Conservation (phyloP, 2,888 invertebrate genomes). For the Theristus sp. region DNA sequence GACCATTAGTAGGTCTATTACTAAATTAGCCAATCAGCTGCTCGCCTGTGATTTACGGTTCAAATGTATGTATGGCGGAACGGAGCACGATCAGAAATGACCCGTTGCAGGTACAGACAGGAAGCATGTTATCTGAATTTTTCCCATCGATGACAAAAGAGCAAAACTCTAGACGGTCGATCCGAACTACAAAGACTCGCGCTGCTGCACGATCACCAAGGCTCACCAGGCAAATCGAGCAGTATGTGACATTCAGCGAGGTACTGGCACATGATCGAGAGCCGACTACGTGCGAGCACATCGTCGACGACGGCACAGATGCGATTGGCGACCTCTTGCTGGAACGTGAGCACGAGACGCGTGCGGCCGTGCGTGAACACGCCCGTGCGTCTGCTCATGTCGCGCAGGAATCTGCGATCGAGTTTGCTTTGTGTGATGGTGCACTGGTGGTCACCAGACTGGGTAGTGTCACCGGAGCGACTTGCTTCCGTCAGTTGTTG, state of each 20-base stretch:
- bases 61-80: too few relatives aligned
- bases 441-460: not conserved
- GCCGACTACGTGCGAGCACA: constrained; percentile 56
- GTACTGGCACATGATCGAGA: constrained; percentile 85
- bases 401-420: constrained; percentile 60
- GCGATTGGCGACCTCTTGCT: constrained; percentile 85
- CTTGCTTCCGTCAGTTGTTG: too few relatives aligned
- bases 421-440: constrained; percentile 2
- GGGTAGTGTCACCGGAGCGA: not conserved
- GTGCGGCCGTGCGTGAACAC: constrained; percentile 65
- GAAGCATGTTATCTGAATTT: too few relatives aligned
- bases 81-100: too few relatives aligned
- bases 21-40: too few relatives aligned
- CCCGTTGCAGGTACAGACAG: too few relatives aligned
- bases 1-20: too few relatives aligned
- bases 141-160: too few relatives aligned
- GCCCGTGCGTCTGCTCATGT: constrained; percentile 51
- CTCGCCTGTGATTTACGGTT: too few relatives aligned
- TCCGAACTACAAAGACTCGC: too few relatives aligned
- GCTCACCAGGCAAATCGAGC: constrained; percentile 62
- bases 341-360: constrained; percentile 80
- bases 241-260: constrained; percentile 63
- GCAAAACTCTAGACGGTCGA: too few relatives aligned
- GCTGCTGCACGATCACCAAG: too few relatives aligned
- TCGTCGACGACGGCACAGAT: constrained; percentile 54